These are phyloP conservation scores for Eublepharis macularius DNA, from an alignment of 2,113 vertebrate species.

Conservation along the genomic window DNA sequence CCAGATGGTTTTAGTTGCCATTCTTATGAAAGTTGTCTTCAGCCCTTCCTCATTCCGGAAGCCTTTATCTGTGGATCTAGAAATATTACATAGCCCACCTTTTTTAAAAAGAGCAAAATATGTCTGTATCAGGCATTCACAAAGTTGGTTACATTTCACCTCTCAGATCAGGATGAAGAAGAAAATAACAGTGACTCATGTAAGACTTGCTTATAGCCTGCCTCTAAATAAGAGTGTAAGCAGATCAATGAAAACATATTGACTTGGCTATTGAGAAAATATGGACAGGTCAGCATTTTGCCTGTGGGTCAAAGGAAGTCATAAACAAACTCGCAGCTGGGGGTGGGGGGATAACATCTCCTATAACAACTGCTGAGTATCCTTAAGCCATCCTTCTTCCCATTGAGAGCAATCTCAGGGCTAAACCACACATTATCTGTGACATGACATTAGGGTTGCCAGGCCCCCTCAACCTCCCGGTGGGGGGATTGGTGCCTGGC, in stretches of 20 bases:
- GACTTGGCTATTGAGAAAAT: background rate
- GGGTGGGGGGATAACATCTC: background rate
- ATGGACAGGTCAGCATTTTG: no score
- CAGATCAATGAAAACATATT: background rate
- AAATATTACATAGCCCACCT: no score
- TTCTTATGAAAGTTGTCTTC: no score
- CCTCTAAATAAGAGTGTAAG: background rate
- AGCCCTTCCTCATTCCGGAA: no score
- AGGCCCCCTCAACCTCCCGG: no score
- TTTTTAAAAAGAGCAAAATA: no score
- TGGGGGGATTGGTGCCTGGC: no score
- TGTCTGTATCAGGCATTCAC: background rate
- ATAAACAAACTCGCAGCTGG: background rate
- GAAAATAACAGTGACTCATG: background rate
- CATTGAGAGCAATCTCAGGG: no score
- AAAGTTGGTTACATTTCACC: background rate
- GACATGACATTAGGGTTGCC: no score
- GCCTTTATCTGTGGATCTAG: no score
- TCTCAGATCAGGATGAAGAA: background rate
- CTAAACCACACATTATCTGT: no score
- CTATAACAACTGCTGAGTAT: background rate
- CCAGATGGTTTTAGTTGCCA: no score
- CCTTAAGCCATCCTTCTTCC: background rate
- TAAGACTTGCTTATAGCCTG: background rate
- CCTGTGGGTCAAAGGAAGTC: background rate